phyloP scores from a whole-genome alignment of 2,888 invertebrate species.

The Scaptomyza caliginosa region DNA sequence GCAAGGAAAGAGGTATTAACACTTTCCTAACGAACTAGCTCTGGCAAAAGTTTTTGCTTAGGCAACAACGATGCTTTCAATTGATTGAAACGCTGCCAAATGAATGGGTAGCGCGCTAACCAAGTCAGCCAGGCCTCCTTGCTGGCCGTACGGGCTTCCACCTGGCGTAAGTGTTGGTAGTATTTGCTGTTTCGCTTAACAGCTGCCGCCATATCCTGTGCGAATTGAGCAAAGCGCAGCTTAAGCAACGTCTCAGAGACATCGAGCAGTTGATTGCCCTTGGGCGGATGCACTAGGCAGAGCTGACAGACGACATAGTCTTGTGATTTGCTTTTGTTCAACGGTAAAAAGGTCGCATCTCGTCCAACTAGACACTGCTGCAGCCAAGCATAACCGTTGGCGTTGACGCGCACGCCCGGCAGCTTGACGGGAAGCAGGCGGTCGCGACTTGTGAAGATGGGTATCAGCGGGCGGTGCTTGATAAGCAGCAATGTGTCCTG shows the following conservation, averaged over 20 bases:
- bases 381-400: conserved; percentile 84
- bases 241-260: conserved; percentile 82
- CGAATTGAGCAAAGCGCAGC: conserved; percentile 81
- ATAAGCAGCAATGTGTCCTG: conserved; percentile 77
- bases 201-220: conserved; percentile 63
- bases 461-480: conserved; percentile 75
- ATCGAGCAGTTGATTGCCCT: conserved; percentile 76
- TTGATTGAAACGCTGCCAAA: conserved; percentile 73
- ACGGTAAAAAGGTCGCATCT: conserved; percentile 84
- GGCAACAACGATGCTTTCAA: conserved; percentile 74
- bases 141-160: conserved; percentile 70
- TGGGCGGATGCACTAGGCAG: conserved; percentile 81
- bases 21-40: conserved; percentile 81
- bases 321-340: conserved; percentile 79
- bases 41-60: conserved; percentile 80
- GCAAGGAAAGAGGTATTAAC: neutral
- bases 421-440: conserved; percentile 77
- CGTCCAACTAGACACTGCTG: conserved; percentile 84
- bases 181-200: conserved; percentile 76
- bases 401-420: conserved; percentile 81
- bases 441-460: conserved; percentile 73
- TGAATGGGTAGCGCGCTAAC: conserved; percentile 69
- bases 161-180: conserved; percentile 76
- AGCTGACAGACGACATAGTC: conserved; percentile 84
- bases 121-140: conserved; percentile 69